Conservation (phyloP, 2,888 invertebrate genomes). For the Rhyacophila evoluta region DNA sequence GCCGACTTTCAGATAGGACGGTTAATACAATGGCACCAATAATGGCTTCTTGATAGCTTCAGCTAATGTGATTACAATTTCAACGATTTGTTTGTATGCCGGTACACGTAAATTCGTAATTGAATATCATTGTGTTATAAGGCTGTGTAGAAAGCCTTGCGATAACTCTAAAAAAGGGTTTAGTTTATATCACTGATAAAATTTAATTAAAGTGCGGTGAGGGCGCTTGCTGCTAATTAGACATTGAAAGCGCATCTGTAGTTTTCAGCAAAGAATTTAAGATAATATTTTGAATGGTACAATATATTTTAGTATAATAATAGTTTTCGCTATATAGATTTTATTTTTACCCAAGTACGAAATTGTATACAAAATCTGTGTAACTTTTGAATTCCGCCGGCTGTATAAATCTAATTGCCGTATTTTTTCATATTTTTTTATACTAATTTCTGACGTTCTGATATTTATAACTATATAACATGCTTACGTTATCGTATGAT, state of each 20-base stretch:
- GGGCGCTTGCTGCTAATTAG: not conserved
- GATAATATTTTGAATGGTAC: too few species aligned
- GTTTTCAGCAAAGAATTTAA: too few species aligned
- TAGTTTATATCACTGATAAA: not conserved
- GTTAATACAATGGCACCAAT: constrained; percentile 44
- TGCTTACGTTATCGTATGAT: too few species aligned
- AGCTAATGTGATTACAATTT: constrained; percentile 53
- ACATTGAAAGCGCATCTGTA: not conserved
- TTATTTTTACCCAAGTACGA: too few species aligned
- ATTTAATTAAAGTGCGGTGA: not conserved
- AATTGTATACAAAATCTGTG: too few species aligned
- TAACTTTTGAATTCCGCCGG: too few species aligned
- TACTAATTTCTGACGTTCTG: too few species aligned
- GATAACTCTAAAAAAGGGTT: not conserved
- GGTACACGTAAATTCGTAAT: constrained; percentile 47
- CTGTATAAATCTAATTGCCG: too few species aligned
- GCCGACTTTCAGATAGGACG: constrained; percentile 25
- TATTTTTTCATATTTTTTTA: too few species aligned
- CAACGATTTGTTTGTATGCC: constrained; percentile 39
- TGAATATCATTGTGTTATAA: constrained; percentile 33
- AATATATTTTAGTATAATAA: too few species aligned
- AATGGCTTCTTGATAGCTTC: constrained; percentile 43
- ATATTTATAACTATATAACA: too few species aligned
- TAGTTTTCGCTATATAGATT: too few species aligned
- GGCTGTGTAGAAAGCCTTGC: not conserved